A percentile compares a stretch with the other conserved stretches of the same genome.
phyloP scores from a whole-genome alignment of 2,113 vertebrate genomes.

The Rhea pennata region DNA sequence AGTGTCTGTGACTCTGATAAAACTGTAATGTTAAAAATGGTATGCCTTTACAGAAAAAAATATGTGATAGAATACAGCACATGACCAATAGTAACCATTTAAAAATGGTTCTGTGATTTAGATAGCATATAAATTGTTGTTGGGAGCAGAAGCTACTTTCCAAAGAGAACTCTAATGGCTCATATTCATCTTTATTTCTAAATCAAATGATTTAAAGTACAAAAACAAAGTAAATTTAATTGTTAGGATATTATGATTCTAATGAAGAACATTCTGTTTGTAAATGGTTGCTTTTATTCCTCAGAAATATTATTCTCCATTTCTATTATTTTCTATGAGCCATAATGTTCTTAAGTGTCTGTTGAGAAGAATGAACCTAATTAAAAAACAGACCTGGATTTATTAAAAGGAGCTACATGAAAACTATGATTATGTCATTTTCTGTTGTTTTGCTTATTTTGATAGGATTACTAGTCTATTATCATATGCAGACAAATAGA shows the following conservation, averaged over 20 bases:
- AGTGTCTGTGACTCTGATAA: neutral
- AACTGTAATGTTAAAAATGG: neutral
- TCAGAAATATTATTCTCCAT: neutral
- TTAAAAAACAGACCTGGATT: neutral
- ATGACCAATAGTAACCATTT: neutral
- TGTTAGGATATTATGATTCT: neutral
- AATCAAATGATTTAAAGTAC: neutral
- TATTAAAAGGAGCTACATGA: neutral
- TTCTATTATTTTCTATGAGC: neutral
- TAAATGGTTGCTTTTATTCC: neutral
- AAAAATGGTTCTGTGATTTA: neutral
- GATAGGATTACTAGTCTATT: neutral
- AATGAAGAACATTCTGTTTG: neutral
- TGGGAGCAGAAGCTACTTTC: neutral
- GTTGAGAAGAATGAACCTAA: neutral
- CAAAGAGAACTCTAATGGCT: neutral
- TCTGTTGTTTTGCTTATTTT: neutral
- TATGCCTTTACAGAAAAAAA: neutral
- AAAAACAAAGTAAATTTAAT: neutral
- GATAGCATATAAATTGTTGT: neutral
- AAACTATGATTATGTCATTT: neutral
- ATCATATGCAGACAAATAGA: neutral
- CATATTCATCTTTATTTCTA: neutral
- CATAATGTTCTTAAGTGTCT: neutral
- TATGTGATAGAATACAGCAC: neutral